Evolutionary conservation across 2,888 invertebrate species (phyloP), one percentile per base, ranked within the genome.

Genomic region (Tetramorium bicarinatum): DNA sequence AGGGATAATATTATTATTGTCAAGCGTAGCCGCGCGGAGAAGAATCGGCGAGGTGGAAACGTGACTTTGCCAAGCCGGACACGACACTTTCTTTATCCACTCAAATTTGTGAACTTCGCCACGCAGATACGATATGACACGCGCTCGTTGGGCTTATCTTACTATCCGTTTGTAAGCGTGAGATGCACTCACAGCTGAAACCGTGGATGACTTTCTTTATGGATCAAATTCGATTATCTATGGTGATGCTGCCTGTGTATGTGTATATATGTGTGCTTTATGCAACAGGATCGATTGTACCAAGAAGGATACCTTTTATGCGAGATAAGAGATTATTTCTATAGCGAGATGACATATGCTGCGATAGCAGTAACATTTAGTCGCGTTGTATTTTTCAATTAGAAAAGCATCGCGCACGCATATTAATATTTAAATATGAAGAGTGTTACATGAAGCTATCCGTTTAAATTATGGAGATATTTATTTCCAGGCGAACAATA

Each of bases 1-100:
- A 72, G 47, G 56, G n/a, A 80, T 47, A 80, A 80, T 80, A 80
- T 80, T 80, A 72, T 80, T 72, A 80, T 59, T 80, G 72, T 80
- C 72, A 59, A 72, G 72, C 56, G 34, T 49, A 9, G 75, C 49
- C 61, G 21, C 66, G 76, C n/a, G 67, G 29, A 69, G 76, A 77
- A 41, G 52, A 74, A 80, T 80, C 34, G 47, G 8, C 67, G 69
- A 54, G 66, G 66, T 76, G 69, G 69, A 54, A 54, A 77, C 41
- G 69, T 56, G 69, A 44, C 41, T 67, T 66, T 44, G 77, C 52
- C 77, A 54, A 34, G 38, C 41, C 67, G 67, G 52, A 67, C 72
- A 29, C 71, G 44, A 47, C 67, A 25, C 34, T 56, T 56, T 59
- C 69, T 80, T 80, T 72, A 59, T 72, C 47, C 47, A 25, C 79